A percentile compares a stretch with the other conserved stretches of the same genome.
Evolutionary conservation across 2,797 vertebrate genomes (phyloP).

Genomic region (Stomatorhinus walkeri): DNA sequence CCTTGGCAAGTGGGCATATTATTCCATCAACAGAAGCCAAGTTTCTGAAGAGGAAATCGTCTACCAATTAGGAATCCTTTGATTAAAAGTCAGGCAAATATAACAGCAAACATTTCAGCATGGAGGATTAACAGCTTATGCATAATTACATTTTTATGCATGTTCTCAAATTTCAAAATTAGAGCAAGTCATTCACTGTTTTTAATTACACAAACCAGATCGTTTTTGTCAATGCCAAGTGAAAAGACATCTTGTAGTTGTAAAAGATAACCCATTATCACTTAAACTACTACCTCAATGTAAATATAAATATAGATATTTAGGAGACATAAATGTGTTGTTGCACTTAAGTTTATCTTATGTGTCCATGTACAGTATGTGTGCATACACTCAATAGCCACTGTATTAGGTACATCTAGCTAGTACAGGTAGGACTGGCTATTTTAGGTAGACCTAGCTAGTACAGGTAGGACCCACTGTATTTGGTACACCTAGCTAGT

Average conservation of each 20-base stretch:
- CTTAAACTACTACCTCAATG: background rate
- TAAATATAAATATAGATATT: background rate
- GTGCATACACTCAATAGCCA: background rate
- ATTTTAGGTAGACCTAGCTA: background rate
- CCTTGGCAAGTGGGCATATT: conserved; percentile 24
- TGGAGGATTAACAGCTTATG: conserved; percentile 36
- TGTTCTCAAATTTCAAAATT: conserved; percentile 32
- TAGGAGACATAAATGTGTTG: background rate
- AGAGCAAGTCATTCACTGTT: conserved; percentile 30
- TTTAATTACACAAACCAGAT: conserved; percentile 22
- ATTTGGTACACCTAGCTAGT: background rate
- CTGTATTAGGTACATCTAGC: background rate
- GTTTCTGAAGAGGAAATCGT: conserved; percentile 26
- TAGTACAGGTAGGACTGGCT: background rate
- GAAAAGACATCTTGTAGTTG: conserved; percentile 19
- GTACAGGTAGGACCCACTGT: background rate
- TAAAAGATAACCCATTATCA: conserved; percentile 6
- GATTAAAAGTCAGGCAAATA: conserved; percentile 38
- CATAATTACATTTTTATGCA: conserved; percentile 29
- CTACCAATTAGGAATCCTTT: conserved; percentile 29
- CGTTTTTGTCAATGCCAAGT: background rate
- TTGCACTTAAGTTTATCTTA: background rate
- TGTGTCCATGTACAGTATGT: background rate
- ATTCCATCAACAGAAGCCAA: conserved; percentile 23
- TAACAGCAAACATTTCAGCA: conserved; percentile 26